Percentiles rank a stretch among this genome's conserved stretches.
phyloP scores from a whole-genome alignment of 92 coral and sea anemone species.

The Epizoanthus stellaris region DNA sequence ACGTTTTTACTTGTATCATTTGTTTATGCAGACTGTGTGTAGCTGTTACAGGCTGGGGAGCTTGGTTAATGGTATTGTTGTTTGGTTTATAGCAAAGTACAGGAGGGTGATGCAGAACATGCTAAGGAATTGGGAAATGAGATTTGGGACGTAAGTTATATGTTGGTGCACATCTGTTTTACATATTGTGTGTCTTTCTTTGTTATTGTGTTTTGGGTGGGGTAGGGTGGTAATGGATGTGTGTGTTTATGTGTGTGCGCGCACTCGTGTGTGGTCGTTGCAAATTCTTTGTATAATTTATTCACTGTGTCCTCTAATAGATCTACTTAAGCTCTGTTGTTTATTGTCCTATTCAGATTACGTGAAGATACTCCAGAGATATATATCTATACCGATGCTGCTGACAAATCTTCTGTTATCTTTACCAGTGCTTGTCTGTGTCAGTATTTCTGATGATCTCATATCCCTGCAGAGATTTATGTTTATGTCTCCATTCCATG shows the following conservation, averaged over 20 bases:
- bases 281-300: too few species aligned
- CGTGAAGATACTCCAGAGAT: too few species aligned
- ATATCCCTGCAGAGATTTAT: background rate
- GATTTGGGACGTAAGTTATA: conserved; percentile 94
- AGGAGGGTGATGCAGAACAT: conserved; percentile 87
- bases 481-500: background rate
- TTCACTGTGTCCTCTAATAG: too few species aligned
- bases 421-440: background rate
- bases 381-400: too few species aligned
- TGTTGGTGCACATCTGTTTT: background rate
- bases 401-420: too few species aligned
- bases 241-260: background rate
- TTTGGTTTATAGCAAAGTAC: conserved; percentile 73
- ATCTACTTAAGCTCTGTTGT: too few species aligned
- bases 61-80: background rate
- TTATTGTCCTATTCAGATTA: too few species aligned
- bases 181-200: background rate
- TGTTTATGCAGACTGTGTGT: background rate
- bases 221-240: background rate
- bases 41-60: background rate
- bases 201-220: background rate
- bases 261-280: background rate
- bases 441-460: background rate
- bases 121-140: conserved; percentile 97
- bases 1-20: too few species aligned